Evolutionary conservation across 2,113 vertebrate species (phyloP).

Genomic region (Corythornis cristatus): DNA sequence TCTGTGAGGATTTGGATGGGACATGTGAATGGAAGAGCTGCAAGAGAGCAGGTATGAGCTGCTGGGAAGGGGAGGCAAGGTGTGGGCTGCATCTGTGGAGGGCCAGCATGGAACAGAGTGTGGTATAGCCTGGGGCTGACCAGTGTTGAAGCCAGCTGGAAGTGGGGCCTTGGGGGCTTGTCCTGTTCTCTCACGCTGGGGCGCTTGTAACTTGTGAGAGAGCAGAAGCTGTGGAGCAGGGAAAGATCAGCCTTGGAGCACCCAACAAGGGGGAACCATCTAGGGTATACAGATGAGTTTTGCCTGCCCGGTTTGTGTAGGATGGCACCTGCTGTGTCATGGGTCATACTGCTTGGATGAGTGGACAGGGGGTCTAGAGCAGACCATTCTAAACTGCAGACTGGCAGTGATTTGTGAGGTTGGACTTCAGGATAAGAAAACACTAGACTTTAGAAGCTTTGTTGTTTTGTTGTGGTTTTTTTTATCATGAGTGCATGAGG

Average conservation of each 20-base stretch:
- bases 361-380: neutral
- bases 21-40: rapidly evolving
- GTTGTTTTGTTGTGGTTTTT: no score
- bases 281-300: neutral
- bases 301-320: neutral
- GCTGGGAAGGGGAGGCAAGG: neutral
- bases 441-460: neutral
- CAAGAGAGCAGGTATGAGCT: neutral
- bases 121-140: neutral
- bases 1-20: rapidly evolving
- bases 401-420: neutral
- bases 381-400: neutral
- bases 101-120: neutral
- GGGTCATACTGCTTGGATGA: neutral
- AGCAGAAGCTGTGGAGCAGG: neutral
- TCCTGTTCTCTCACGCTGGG: neutral
- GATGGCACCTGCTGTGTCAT: rapidly evolving
- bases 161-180: neutral
- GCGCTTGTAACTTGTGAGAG: neutral
- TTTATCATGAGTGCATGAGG: neutral
- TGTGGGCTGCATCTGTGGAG: neutral
- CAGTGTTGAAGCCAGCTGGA: neutral
- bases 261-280: rapidly evolving
- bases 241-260: neutral
- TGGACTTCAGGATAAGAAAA: neutral